These are phyloP conservation scores for Aptenodytes patagonicus DNA, from an alignment of 2,113 vertebrate genomes.

Conservation along the genomic window DNA sequence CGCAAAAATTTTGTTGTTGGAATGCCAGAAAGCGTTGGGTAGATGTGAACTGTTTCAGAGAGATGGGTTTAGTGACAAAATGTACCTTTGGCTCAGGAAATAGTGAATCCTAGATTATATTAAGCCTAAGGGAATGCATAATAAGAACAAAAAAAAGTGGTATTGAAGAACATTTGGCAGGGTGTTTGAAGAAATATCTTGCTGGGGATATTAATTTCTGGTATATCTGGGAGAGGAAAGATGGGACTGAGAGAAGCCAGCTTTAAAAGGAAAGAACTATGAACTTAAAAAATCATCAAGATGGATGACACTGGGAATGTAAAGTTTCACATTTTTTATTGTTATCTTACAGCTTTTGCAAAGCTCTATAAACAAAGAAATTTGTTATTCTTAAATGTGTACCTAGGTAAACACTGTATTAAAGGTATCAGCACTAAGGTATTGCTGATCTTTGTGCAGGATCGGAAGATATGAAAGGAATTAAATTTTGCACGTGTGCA, in stretches of 20 bases:
- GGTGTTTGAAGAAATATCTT: neutral
- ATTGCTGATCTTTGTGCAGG: neutral
- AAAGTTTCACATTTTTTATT: neutral
- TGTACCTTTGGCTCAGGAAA: neutral
- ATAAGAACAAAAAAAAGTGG: neutral
- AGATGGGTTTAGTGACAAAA: slow-evolving; percentile 20
- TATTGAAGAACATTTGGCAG: neutral
- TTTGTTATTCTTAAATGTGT: neutral
- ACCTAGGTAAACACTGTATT: neutral
- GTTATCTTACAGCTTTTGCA: neutral
- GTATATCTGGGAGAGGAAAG: neutral
- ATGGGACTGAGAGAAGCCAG: neutral
- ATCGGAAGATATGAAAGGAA: neutral
- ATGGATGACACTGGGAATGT: neutral
- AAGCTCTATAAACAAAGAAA: neutral
- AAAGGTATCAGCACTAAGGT: neutral
- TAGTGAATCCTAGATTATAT: neutral
- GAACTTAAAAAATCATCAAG: neutral
- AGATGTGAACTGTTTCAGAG: neutral
- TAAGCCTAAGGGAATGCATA: neutral
- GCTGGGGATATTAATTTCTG: neutral
- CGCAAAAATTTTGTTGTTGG: neutral
- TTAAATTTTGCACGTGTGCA: accelerated
- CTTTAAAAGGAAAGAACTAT: neutral
- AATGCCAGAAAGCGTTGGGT: neutral